Evolutionary conservation across 2,888 invertebrate genomes (phyloP), one percentile per base, ranked within the genome.

Genomic region (Chouioia cunea): DNA sequence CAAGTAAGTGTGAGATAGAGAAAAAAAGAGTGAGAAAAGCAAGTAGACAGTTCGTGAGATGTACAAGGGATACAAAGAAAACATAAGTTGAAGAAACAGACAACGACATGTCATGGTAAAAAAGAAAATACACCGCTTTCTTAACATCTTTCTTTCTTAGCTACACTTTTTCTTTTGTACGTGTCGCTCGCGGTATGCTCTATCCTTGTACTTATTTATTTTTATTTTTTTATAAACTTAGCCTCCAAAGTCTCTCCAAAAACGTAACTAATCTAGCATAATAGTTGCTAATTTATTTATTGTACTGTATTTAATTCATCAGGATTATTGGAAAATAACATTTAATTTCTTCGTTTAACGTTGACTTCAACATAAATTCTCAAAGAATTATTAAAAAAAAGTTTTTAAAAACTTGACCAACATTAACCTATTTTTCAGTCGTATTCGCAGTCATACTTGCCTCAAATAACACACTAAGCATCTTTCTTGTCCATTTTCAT

Each of bases 61-160:
- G 54, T 52, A 16, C 22, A 63, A 22, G 53, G 63, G 53, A 64
- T 54, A 43, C 62, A 44, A 65, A 57, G 72, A 67, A 70, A 75
- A 73, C 57, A 73, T 65, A 64, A 69, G 70, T 56, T 56, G 62
- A 47, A 48, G 62, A 62, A 68, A 56, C 59, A 66, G 59, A 58
- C 58, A 66, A 58, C 58, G 52, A 59, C 53, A 66, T 59, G 66
- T 66, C 59, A 44, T 18, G 59, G 46, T 12, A 66, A 53, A 59
- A 66, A 66, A 53, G 66, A 66, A 66, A 66, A 65, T 65, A 66
- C 59, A 59, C 46, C 46, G 59, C 48, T 59, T 53, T 27, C 27
- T 46, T 53, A 66, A 66, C 58, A 58, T 65, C 54, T 22, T 58
- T 58, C 48, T 58, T 50, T 58, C 43, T 6, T 10, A 36, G 36